A percentile compares a stretch with the other conserved stretches of the same genome.
These are phyloP conservation scores for Colistium nudipinnis DNA, from an alignment of 2,113 vertebrate genomes.

Conservation along the genomic window DNA sequence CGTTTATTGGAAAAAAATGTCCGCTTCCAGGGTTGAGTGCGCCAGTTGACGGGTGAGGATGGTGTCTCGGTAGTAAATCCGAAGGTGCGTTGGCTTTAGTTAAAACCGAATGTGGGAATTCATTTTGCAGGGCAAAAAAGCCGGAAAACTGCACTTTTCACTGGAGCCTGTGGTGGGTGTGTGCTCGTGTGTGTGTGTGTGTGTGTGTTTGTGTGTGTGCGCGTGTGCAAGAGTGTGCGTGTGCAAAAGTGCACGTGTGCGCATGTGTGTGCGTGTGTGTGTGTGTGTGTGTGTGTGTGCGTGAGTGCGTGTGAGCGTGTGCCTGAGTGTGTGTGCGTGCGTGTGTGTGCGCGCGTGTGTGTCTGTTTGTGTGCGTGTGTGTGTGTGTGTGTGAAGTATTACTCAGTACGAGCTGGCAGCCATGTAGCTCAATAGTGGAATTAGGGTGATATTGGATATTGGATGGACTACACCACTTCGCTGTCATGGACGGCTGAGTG, in stretches of 20 bases:
- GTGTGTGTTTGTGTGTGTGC: conserved; percentile 1
- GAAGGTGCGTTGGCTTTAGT: conserved; percentile 26
- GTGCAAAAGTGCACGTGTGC: background rate
- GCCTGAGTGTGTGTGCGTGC: conserved; percentile 12
- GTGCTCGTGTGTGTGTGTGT: conserved; percentile 8
- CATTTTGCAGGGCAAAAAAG: background rate
- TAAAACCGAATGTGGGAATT: conserved; percentile 31
- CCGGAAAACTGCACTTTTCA: conserved; percentile 10
- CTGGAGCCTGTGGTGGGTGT: background rate
- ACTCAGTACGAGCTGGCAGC: conserved; percentile 38
- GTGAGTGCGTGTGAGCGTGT: no score
- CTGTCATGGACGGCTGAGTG: conserved; percentile 52
- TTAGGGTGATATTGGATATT: conserved; percentile 58
- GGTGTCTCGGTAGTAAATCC: conserved; percentile 42
- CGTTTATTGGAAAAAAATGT: conserved; percentile 50
- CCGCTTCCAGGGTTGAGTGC: conserved; percentile 38
- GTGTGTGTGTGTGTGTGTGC: conserved; percentile 3
- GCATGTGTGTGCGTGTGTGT: conserved; percentile 10
- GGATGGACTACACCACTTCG: conserved; percentile 59
- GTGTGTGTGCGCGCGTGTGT: conserved; percentile 5
- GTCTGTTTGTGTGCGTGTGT: conserved; percentile 6
- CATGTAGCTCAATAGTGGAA: conserved; percentile 51
- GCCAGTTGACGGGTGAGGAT: conserved; percentile 34
- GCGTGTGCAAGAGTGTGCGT: no score
- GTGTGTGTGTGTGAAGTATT: conserved; percentile 12